Percentiles rank a stretch among this genome's conserved stretches.
Evolutionary conservation across 2,888 invertebrate species (phyloP).

Genomic region (Troilus luridus): DNA sequence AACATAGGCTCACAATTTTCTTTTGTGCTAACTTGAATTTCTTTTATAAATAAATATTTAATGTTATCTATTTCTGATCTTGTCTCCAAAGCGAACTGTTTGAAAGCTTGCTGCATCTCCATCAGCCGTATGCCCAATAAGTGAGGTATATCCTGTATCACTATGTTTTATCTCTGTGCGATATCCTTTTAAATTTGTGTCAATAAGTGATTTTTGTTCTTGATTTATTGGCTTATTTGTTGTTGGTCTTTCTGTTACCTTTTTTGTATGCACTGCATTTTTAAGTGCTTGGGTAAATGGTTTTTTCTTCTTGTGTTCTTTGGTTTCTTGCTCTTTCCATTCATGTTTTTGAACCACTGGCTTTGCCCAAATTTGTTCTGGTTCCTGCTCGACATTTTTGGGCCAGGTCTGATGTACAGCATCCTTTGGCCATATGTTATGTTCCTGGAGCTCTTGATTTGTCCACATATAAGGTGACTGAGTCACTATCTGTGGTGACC

Average conservation of each 20-base stretch:
- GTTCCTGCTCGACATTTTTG: not conserved
- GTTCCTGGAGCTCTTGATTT: slow-evolving; percentile 16
- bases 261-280: not conserved
- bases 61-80: slow-evolving; percentile 5
- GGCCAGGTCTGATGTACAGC: not conserved
- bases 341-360: not conserved
- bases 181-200: not conserved
- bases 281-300: not conserved
- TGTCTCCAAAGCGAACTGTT: slow-evolving; percentile 59
- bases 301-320: not conserved
- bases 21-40: not conserved
- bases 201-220: not conserved
- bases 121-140: slow-evolving; percentile 61
- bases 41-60: not conserved
- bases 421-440: not conserved
- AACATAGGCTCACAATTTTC: not conserved
- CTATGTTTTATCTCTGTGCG: slow-evolving; percentile 8
- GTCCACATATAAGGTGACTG: not conserved
- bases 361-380: not conserved
- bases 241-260: not conserved
- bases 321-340: not conserved
- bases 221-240: not conserved
- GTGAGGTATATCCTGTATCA: slow-evolving; percentile 59
- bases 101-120: slow-evolving; percentile 61
- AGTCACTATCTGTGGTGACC: not conserved